phyloP scores from a whole-genome alignment of 2,113 vertebrate genomes.

The Pachycephala philippinensis region DNA sequence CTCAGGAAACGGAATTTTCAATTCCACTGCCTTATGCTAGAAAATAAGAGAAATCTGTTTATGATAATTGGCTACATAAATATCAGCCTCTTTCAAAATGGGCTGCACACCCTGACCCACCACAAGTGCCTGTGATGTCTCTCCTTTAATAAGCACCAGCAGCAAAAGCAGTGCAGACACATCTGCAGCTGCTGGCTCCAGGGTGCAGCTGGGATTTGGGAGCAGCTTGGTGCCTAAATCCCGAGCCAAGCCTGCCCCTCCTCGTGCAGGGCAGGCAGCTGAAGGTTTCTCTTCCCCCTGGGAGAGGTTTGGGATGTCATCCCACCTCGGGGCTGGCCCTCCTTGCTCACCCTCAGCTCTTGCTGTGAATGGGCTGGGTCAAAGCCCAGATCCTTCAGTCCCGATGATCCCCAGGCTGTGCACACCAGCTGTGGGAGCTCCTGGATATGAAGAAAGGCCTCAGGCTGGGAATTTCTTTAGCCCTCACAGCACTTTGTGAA shows the following conservation, averaged over 20 bases:
- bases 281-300: not conserved
- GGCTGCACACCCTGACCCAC: not conserved
- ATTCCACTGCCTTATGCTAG: not conserved
- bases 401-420: rapidly evolving
- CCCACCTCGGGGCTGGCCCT: not conserved
- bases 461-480: no score
- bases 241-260: not conserved
- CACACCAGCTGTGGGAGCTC: not conserved
- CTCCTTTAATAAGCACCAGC: not conserved
- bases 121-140: rapidly evolving
- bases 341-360: not conserved
- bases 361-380: not conserved
- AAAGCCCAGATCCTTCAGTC: not conserved
- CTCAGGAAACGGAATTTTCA: constrained; percentile 11
- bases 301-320: not conserved
- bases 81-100: not conserved
- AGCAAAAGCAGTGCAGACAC: not conserved
- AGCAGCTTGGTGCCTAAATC: not conserved
- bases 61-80: constrained; percentile 16
- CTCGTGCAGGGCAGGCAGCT: rapidly evolving
- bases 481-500: no score
- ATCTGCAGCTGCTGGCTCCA: not conserved
- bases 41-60: constrained; percentile 33
- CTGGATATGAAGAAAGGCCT: no score
- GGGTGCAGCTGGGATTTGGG: not conserved